Evolutionary conservation across 2,888 invertebrate genomes (phyloP), one percentile per base, ranked within the genome.

Genomic region (Venusia cambrica): DNA sequence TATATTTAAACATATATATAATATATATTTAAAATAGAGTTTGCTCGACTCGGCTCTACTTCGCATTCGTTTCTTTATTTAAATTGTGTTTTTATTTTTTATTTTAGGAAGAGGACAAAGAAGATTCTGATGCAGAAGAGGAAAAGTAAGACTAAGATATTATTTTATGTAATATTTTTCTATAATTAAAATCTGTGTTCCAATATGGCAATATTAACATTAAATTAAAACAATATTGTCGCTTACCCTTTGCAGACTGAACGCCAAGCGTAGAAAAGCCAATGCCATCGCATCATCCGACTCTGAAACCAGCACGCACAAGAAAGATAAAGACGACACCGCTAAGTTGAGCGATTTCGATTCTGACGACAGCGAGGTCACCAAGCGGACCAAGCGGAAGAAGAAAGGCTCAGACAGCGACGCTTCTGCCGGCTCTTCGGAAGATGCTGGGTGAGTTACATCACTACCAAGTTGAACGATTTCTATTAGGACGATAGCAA

Each of bases 131-230:
- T 1, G n/a, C n/a, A n/a, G 70, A 69, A n/a, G 75, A 74, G 11
- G 70, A 71, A 18, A 63, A 66, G 83, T 83, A 62, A 76, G 79
- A 62, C n/a, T n/a, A n/a, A n/a, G n/a, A n/a, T n/a, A n/a, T n/a
- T n/a, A n/a, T n/a, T n/a, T n/a, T n/a, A n/a, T n/a, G n/a, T n/a
- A n/a, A n/a, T n/a, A n/a, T n/a, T n/a, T n/a, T n/a, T n/a, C n/a
- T n/a, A n/a, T n/a, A n/a, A n/a, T n/a, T n/a, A n/a, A n/a, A n/a
- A n/a, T n/a, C n/a, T n/a, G n/a, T n/a, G n/a, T n/a, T n/a, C n/a
- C n/a, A n/a, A n/a, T n/a, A n/a, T n/a, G n/a, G n/a, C n/a, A n/a
- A n/a, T n/a, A n/a, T n/a, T n/a, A n/a, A n/a, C n/a, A n/a, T n/a
- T n/a, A n/a, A n/a, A n/a, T n/a, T n/a, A n/a, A n/a, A n/a, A n/a